Evolutionary conservation across 1,140 invertebrate species (phyloP), one percentile per base, ranked within the genome.

Genomic region (Drosophila lacertosa): DNA sequence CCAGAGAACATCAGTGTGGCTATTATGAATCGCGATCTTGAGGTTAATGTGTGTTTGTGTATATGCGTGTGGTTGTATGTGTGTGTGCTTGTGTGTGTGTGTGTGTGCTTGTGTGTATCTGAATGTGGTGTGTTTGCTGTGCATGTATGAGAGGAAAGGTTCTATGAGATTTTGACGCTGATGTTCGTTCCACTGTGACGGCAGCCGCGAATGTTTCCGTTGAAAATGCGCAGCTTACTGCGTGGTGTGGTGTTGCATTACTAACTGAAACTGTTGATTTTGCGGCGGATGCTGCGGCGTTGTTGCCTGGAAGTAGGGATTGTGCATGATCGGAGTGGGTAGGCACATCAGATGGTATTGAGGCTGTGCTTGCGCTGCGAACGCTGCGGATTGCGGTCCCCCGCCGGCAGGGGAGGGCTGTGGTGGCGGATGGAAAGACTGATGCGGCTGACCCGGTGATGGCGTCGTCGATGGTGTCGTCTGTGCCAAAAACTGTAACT

Each of bases 401-500:
- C 91, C 79, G 89, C 91, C 86, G 80, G 94, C 92, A 77, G 94
- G 92, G 73, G 93, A 92, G 77, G 93, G 92, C 84, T 93, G 93
- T 77, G 93, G 93, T 68, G 92, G 93, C 11, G 92, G 93, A 76
- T 93, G 93, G 63, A 94, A 94, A 67, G 92, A 93, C 55, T 91
- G 93, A 91, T 94, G 93, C 22, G 92, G 93, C 90, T 94, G 94
- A 1, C 93, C 94, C 2, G 94, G 93, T 16, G 94, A 94, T 2
- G 93, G 94, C 5, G 94, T 93, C 68, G 94, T 94, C 69, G 93
- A 94, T 22, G 93, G 94, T 55, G 93, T 93, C 33, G 94, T 93
- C n/a, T 93, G 93, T 55, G 80, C 6, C 91, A 95, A 92, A 73
- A 94, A 95, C 78, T 94, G 94, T 51, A 94, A 90, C 91, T 77